Evolutionary conservation across 2,888 invertebrate species (phyloP).

Genomic region (Parnassius mnemosyne): DNA sequence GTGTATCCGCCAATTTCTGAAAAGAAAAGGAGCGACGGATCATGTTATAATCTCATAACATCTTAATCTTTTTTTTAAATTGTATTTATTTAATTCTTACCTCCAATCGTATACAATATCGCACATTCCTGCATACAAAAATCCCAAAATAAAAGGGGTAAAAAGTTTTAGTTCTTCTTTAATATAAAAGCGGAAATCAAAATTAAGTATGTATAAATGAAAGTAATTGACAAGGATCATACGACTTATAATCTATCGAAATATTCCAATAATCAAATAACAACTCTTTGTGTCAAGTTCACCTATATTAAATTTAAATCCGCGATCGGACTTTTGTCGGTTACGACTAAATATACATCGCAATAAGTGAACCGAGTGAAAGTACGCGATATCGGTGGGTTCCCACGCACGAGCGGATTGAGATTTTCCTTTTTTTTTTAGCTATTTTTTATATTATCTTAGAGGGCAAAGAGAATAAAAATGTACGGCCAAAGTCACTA

Average conservation of each 20-base stretch:
- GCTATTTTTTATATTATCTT: background rate
- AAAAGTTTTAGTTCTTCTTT: too few species aligned
- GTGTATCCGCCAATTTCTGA: too few species aligned
- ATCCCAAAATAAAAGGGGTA: too few species aligned
- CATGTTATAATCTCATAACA: too few species aligned
- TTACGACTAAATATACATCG: conserved; percentile 63
- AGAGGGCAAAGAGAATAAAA: background rate
- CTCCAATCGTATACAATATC: too few species aligned
- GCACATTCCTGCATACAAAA: too few species aligned
- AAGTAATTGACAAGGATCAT: conserved; percentile 12
- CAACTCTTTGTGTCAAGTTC: conserved; percentile 17
- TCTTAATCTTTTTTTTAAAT: too few species aligned
- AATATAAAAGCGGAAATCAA: too few species aligned
- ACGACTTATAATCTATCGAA: background rate
- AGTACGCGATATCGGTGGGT: conserved; percentile 46
- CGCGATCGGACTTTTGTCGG: conserved; percentile 58
- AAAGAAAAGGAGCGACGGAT: too few species aligned
- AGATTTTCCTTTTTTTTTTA: conserved; percentile 5
- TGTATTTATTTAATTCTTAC: too few species aligned
- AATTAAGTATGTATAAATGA: conserved; percentile 19
- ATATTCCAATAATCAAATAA: background rate
- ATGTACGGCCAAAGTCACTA: too few species aligned
- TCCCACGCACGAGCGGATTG: conserved; percentile 4
- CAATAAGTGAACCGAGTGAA: conserved; percentile 60
- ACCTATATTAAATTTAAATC: conserved; percentile 49